Conservation (phyloP, 2,113 vertebrate species). For the Centropus unirufus region DNA sequence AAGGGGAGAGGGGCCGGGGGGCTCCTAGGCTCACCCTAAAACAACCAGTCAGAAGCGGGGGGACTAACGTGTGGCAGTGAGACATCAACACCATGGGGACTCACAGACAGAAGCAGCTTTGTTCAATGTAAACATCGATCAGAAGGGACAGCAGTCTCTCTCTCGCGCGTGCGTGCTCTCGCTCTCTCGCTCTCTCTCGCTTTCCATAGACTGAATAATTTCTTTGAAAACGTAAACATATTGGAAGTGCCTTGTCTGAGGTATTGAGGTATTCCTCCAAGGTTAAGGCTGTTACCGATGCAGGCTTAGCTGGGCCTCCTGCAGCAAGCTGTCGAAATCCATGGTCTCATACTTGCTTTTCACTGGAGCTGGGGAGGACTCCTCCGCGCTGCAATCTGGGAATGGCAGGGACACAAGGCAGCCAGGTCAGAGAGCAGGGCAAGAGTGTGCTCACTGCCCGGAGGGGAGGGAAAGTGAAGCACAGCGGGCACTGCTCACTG, state of each 20-base stretch:
- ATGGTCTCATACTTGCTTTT: constrained; percentile 98
- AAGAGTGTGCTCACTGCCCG: accelerated
- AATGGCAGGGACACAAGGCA: background rate
- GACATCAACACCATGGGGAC: constrained; percentile 85
- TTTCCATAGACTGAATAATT: constrained; percentile 82
- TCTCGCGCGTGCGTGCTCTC: constrained; percentile 61
- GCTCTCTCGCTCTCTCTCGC: constrained; percentile 70
- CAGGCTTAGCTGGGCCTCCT: constrained; percentile 97
- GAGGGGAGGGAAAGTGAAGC: background rate
- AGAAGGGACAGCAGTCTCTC: constrained; percentile 84
- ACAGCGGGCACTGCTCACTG: background rate
- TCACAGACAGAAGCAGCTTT: constrained; percentile 94
- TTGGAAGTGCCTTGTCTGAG: constrained; percentile 95
- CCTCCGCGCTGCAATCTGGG: constrained; percentile 82
- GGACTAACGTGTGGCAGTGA: constrained; percentile 80
- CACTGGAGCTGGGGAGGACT: constrained; percentile 85
- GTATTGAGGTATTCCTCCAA: constrained; percentile 89
- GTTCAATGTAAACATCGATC: constrained; percentile 90
- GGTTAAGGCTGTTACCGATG: constrained; percentile 93
- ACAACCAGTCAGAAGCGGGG: constrained; percentile 82
- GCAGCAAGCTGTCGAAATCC: constrained; percentile 99
- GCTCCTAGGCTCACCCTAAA: constrained; percentile 77
- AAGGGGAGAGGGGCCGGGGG: constrained; percentile 37
- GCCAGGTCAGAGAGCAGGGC: background rate
- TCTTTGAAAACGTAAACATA: constrained; percentile 99